A percentile compares a stretch with the other conserved stretches of the same genome.
Conservation (phyloP, 2,113 vertebrate species). For the Aplodontia rufa region DNA sequence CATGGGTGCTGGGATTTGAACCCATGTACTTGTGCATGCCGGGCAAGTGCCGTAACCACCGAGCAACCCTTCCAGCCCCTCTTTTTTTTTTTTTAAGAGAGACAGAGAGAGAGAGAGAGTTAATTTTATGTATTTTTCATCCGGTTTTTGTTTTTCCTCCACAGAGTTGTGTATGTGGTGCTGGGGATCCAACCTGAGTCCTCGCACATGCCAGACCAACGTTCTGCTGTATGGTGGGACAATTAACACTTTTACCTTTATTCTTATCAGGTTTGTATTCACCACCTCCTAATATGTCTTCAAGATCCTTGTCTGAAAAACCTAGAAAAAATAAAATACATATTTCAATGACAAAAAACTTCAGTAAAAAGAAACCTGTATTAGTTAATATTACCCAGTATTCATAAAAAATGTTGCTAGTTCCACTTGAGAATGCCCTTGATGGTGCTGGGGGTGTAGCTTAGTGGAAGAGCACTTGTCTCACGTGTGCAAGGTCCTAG, state of each 20-base stretch:
- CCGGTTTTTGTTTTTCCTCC: too few relatives aligned
- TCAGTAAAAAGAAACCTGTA: not conserved
- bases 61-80: too few relatives aligned
- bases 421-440: not conserved
- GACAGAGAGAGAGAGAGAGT: too few relatives aligned
- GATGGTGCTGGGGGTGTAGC: not conserved
- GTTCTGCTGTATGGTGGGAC: too few relatives aligned
- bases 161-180: too few relatives aligned
- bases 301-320: conserved; percentile 88
- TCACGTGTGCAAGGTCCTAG: not conserved
- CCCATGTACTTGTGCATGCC: too few relatives aligned
- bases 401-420: not conserved
- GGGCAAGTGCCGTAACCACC: too few relatives aligned
- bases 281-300: conserved; percentile 65
- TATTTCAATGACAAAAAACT: not conserved
- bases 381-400: not conserved
- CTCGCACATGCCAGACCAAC: too few relatives aligned
- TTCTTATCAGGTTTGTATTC: conserved; percentile 91
- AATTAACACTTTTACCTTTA: conserved; percentile 85
- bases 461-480: not conserved
- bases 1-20: too few relatives aligned
- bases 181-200: too few relatives aligned
- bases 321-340: conserved; percentile 55
- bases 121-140: too few relatives aligned
- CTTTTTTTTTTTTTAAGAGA: too few relatives aligned